Evolutionary conservation across 2,113 vertebrate genomes (phyloP), one percentile per base, ranked within the genome.

Genomic region (Indicator maculatus): DNA sequence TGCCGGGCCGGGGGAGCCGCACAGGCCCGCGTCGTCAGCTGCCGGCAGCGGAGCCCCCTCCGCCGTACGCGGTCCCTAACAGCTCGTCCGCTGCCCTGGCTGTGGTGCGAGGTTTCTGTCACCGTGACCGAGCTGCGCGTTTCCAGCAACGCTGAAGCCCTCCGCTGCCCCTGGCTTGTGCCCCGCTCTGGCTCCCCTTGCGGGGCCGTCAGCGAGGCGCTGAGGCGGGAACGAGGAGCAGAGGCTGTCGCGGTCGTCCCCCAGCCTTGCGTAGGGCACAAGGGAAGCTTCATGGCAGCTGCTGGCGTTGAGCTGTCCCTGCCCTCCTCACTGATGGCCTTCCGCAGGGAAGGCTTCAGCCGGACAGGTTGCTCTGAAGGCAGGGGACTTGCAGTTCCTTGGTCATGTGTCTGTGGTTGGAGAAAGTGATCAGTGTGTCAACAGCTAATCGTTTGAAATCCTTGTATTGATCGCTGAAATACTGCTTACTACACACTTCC

Each of bases 181-280:
- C 38, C 27, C 7, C 11, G 55, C 39, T 5, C 47, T 16, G 7
- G 1, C 4, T 9, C 4, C 16, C 30, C 26, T 11, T 21, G 1
- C 5, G 41, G 24, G 2, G 50, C 38, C 23, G 18, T 21, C 33
- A 0, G 33, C 6, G 61, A 5, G 47, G 31, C 3, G 21, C 26
- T 18, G 1, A 0, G 7, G 45, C 8, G 33, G 33, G 6, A 38
- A 23, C n/a, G 5, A 44, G 52, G 21, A 28, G 8, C 60, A 3
- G 7, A 17, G 45, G 55, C 8, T 19, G 24, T 33, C 45, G 6
- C n/a, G n/a, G 55, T 8, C 16, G 28, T 33, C 61, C 7, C n/a
- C 23, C 12, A 0, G 27, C 63, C 50, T 5, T 6, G 52, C 1
- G 3, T 11, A 1, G 36, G 30, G 31, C 11, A 2, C 9, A 12